phyloP scores from a whole-genome alignment of 1,140 invertebrate species.

The Tetragonula clypearis region DNA sequence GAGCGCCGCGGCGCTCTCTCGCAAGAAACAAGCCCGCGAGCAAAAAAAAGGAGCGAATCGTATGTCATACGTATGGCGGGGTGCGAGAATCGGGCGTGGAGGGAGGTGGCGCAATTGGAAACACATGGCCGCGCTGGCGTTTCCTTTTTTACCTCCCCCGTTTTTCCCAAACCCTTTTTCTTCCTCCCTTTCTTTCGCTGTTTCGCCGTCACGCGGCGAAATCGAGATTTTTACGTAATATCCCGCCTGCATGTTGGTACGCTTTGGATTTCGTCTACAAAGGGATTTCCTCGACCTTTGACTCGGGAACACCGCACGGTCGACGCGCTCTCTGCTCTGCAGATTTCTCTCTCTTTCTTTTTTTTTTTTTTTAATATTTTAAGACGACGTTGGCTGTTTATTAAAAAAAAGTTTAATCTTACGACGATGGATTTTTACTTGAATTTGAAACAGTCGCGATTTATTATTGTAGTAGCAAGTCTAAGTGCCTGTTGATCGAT shows the following conservation, averaged over 20 bases:
- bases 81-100: neutral
- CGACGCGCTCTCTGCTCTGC: no score
- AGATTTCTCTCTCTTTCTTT: no score
- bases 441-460: no score
- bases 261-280: neutral
- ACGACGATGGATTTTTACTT: no score
- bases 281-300: neutral
- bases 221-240: slow-evolving; percentile 5
- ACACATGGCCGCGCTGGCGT: slow-evolving; percentile 24
- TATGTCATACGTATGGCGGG: slow-evolving; percentile 31
- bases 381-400: neutral
- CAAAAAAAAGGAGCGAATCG: slow-evolving; percentile 39
- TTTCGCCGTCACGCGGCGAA: neutral
- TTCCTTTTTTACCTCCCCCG: neutral
- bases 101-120: slow-evolving; percentile 36
- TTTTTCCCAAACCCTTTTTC: neutral
- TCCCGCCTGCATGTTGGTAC: no score
- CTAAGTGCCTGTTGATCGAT: no score
- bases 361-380: neutral
- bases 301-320: neutral
- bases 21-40: slow-evolving; percentile 39
- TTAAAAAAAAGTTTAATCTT: no score
- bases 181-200: neutral
- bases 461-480: no score
- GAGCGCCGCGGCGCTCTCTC: slow-evolving; percentile 33